Percentiles rank a stretch among this genome's conserved stretches.
Evolutionary conservation across 2,888 invertebrate genomes (phyloP).

Genomic region (Meiosimyza platycephala): DNA sequence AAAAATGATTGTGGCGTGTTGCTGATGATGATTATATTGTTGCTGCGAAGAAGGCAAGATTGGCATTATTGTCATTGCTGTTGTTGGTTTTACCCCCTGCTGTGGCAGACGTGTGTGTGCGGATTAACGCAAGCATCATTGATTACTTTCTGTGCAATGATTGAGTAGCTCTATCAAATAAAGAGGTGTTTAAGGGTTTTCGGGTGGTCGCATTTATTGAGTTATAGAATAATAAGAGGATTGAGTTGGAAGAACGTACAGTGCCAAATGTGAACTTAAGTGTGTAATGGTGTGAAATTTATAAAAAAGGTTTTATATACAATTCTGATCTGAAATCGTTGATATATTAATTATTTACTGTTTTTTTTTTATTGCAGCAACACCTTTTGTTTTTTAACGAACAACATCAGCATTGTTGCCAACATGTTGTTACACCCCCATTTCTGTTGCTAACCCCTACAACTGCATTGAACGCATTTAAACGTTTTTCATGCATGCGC

Average conservation of each 20-base stretch:
- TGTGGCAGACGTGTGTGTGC: conserved; percentile 43
- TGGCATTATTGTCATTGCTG: conserved; percentile 22
- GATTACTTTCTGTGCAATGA: conserved; percentile 47
- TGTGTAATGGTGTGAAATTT: too few relatives aligned
- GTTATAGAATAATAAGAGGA: too few relatives aligned
- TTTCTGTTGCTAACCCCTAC: neutral
- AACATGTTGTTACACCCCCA: neutral
- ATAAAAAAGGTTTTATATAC: too few relatives aligned
- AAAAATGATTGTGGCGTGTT: neutral
- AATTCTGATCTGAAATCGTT: too few relatives aligned
- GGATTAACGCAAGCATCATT: conserved; percentile 48
- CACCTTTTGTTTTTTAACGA: neutral
- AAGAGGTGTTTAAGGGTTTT: too few relatives aligned
- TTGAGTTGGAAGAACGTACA: too few relatives aligned
- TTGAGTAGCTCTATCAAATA: conserved; percentile 38
- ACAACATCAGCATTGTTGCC: neutral
- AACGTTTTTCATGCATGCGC: conserved; percentile 18
- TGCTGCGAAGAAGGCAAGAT: neutral
- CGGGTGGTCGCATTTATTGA: too few relatives aligned
- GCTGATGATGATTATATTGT: conserved; percentile 8
- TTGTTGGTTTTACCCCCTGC: neutral
- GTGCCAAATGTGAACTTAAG: too few relatives aligned
- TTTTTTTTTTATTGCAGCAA: conserved; percentile 17
- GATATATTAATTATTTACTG: neutral
- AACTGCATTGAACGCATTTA: neutral